A percentile compares a stretch with the other conserved stretches of the same genome.
phyloP scores from a whole-genome alignment of 2,113 vertebrate genomes.

The Zapus hudsonius region DNA sequence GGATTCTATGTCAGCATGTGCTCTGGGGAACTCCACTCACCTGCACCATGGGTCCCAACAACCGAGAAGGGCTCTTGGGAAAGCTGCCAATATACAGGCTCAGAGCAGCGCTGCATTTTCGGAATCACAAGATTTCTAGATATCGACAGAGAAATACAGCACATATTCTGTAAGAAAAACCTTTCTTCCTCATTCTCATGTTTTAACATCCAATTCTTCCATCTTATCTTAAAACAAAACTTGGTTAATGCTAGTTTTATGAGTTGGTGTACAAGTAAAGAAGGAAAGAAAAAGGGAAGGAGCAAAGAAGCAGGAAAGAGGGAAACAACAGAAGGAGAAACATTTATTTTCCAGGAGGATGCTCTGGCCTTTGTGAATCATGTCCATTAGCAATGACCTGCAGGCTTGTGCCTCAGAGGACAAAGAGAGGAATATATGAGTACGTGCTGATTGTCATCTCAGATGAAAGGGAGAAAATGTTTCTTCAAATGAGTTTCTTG shows the following conservation, averaged over 20 bases:
- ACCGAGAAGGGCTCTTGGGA: neutral
- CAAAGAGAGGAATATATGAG: neutral
- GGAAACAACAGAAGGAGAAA: neutral
- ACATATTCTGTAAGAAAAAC: constrained; percentile 6
- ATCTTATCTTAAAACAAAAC: constrained; percentile 16
- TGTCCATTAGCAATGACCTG: neutral
- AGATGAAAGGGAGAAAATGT: neutral
- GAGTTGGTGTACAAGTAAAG: neutral
- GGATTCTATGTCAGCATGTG: neutral
- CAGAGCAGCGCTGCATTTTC: neutral
- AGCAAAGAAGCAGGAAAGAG: neutral
- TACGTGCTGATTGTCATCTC: neutral
- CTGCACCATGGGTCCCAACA: neutral
- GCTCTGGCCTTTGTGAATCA: constrained; percentile 6
- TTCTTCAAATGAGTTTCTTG: neutral
- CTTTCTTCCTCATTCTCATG: neutral
- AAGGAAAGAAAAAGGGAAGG: neutral
- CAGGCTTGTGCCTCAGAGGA: neutral
- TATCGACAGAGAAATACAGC: constrained; percentile 11
- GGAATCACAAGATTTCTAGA: neutral
- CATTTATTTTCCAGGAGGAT: neutral
- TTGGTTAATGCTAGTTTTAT: neutral
- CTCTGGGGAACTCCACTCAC: neutral
- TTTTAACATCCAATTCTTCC: neutral
- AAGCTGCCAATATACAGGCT: neutral